Conservation (phyloP, 1,140 invertebrate genomes). For the Drosophila tristis region DNA sequence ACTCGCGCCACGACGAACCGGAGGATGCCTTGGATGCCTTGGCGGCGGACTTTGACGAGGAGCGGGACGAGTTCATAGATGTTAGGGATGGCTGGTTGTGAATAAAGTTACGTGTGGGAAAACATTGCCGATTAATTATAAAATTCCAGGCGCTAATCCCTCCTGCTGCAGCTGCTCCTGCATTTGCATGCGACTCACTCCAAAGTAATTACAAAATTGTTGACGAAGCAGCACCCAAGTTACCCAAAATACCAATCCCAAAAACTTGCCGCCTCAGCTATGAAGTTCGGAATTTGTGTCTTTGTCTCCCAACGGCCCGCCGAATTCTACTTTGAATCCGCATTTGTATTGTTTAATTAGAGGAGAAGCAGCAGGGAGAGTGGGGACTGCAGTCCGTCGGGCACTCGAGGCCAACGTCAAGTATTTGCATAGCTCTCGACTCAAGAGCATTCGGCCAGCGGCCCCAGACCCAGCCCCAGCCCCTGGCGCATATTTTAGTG, state of each 20-base stretch:
- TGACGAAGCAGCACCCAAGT: conserved; percentile 49
- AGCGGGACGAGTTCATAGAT: conserved; percentile 77
- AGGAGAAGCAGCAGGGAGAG: conserved; percentile 14
- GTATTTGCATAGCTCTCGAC: conserved; percentile 74
- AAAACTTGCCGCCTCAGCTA: conserved; percentile 13
- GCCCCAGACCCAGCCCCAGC: too few relatives aligned
- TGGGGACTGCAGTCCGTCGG: conserved; percentile 38
- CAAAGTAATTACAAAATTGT: conserved; percentile 67
- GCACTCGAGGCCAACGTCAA: conserved; percentile 58
- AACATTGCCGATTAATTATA: conserved; percentile 74
- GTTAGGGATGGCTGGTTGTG: conserved; percentile 75
- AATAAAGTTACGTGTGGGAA: conserved; percentile 56
- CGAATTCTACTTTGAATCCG: conserved; percentile 30
- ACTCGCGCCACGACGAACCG: conserved; percentile 63
- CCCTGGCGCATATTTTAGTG: conserved; percentile 61
- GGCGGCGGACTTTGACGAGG: conserved; percentile 61
- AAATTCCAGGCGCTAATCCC: conserved; percentile 56
- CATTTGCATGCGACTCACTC: conserved; percentile 53
- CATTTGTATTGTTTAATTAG: conserved; percentile 68
- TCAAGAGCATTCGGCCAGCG: conserved; percentile 9
- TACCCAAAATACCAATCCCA: conserved; percentile 46
- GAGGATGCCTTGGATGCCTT: conserved; percentile 24
- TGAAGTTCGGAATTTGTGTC: conserved; percentile 40
- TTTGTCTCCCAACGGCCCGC: conserved; percentile 27
- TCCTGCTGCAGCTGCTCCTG: conserved; percentile 9